A percentile compares a stretch with the other conserved stretches of the same genome.
These are phyloP conservation scores for Cyanoderma ruficeps DNA, from an alignment of 2,113 vertebrate genomes.

Conservation along the genomic window DNA sequence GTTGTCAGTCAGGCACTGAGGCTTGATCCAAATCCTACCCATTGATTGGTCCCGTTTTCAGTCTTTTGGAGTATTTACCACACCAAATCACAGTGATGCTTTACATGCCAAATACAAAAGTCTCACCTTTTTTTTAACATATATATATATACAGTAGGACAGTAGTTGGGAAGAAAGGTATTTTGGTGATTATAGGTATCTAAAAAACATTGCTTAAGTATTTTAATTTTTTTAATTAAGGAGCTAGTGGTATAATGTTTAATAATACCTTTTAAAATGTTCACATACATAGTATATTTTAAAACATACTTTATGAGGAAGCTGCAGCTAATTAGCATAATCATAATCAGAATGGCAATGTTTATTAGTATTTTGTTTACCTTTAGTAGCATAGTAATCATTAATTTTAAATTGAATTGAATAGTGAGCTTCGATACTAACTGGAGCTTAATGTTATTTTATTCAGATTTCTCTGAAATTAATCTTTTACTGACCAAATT, in stretches of 20 bases:
- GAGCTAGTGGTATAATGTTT: background rate
- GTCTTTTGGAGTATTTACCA: background rate
- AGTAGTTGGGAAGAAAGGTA: background rate
- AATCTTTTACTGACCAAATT: background rate
- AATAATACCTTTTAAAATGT: background rate
- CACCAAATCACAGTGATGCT: background rate
- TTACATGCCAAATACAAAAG: background rate
- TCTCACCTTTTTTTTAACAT: background rate
- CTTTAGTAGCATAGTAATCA: background rate
- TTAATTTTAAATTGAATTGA: background rate
- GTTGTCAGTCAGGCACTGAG: background rate
- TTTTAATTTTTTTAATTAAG: background rate
- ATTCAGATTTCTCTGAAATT: background rate
- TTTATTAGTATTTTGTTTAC: background rate
- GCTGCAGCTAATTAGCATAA: background rate
- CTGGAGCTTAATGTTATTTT: background rate
- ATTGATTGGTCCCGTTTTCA: accelerated
- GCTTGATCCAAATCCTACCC: background rate
- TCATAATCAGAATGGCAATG: background rate
- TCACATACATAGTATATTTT: background rate
- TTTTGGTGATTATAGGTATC: background rate
- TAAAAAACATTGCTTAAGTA: background rate
- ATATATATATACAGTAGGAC: background rate
- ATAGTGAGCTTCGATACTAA: background rate
- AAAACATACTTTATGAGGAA: background rate